phyloP scores from a whole-genome alignment of 2,797 vertebrate genomes.

The Oreortyx pictus region DNA sequence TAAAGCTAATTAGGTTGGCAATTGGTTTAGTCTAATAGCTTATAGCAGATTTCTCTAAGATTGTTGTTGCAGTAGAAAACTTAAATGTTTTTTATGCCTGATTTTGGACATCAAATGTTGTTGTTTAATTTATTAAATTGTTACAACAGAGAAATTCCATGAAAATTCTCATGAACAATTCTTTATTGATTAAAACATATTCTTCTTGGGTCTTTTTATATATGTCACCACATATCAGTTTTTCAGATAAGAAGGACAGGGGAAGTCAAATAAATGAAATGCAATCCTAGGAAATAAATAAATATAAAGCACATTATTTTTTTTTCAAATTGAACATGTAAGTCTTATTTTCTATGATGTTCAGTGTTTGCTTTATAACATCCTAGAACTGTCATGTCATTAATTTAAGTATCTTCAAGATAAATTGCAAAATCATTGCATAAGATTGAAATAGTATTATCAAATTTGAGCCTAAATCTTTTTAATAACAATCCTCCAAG shows the following conservation, averaged over 20 bases:
- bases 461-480: neutral
- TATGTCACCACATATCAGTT: neutral
- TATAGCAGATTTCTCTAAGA: accelerated
- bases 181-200: neutral
- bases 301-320: neutral
- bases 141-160: neutral
- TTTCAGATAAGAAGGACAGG: neutral
- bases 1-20: neutral
- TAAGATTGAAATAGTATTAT: neutral
- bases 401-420: neutral
- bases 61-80: too few relatives aligned
- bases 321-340: neutral
- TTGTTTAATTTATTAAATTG: neutral
- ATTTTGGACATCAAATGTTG: neutral
- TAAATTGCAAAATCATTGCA: neutral
- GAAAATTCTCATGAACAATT: neutral
- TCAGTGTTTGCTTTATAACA: neutral
- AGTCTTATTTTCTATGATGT: neutral
- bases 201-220: neutral
- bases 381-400: neutral
- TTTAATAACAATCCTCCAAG: neutral
- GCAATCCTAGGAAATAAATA: neutral
- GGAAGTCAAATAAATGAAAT: neutral
- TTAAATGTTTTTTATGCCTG: neutral
- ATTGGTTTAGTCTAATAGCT: neutral